Base-by-base conservation (phyloP, 2,888 invertebrate genomes). In the Ophraella communa region DNA sequence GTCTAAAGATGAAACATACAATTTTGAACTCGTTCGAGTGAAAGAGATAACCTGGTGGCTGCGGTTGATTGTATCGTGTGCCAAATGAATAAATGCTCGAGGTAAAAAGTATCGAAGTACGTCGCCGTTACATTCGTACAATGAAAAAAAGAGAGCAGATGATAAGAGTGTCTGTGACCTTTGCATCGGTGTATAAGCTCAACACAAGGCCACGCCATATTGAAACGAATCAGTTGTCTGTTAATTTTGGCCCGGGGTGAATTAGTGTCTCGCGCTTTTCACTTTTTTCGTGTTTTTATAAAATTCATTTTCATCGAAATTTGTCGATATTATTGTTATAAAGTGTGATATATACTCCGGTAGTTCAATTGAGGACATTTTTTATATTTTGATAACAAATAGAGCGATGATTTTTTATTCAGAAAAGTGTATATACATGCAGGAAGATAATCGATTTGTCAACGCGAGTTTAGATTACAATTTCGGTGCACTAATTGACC, bases 151-250 rank as follows among this genome's bases (percentile, higher is more conserved):
- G 68, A 49, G 55, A 59, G 58, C 59, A 24, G 56, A 67, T 66
- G 56, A 54, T 45, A 44, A 59, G 58, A 56, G 64, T 62, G 73
- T 73, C 71, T 47, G 54, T 67, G 63, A 60, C 65, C 52, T 53
- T 59, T 54, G 47, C 67, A 58, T 54, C 55, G 56, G 66, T 55
- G 58, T 65, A 64, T 70, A 69, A 69, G 71, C 70, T 71, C 68
- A 71, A 73, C 81, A 81, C 83, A 84, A 84, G 84, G 84, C 83
- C 84, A 81, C 83, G 85, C 86, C 86, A 86, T 86, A 84, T 83
- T 83, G 83, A 82, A 83, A 85, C 85, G 85, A 84, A 85, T 85
- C 85, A 84, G 84, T 85, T 79, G 80, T 81, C 79, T 84, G 84
- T 85, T 84, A 84, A 84, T 85, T 85, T 84, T 83, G 83, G 83